Percentiles rank a stretch among this genome's conserved stretches.
Conservation (phyloP, 2,888 invertebrate species). For the Spicauda simplicius region DNA sequence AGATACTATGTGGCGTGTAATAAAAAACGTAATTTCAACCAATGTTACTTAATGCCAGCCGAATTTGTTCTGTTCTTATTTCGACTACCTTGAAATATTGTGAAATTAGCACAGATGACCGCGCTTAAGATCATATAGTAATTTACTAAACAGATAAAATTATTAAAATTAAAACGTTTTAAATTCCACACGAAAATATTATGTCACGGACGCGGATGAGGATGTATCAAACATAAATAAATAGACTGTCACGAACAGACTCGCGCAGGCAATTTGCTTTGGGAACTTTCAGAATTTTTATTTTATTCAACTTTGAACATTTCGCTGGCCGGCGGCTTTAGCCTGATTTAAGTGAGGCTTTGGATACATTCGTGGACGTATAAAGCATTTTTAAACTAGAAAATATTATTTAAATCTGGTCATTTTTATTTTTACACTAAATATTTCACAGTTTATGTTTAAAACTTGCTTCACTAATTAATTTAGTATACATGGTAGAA, state of each 20-base stretch:
- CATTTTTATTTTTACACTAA: slow-evolving; percentile 28
- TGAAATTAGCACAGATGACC: slow-evolving; percentile 8
- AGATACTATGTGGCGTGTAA: slow-evolving; percentile 1
- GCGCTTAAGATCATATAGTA: slow-evolving; percentile 1
- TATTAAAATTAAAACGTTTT: slow-evolving; percentile 5
- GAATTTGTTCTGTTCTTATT: slow-evolving; percentile 8
- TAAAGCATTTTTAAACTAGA: slow-evolving; percentile 37
- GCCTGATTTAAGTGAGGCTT: slow-evolving; percentile 37
- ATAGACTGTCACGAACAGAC: slow-evolving; percentile 48
- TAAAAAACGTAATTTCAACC: slow-evolving; percentile 4
- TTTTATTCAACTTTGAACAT: slow-evolving; percentile 44
- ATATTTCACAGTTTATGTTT: slow-evolving; percentile 48
- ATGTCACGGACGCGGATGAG: slow-evolving; percentile 25
- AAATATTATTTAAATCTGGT: slow-evolving; percentile 35
- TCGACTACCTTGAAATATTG: slow-evolving; percentile 10
- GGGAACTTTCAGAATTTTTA: slow-evolving; percentile 42
- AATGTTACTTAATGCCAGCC: slow-evolving; percentile 11
- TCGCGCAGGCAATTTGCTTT: slow-evolving; percentile 43
- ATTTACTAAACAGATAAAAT: neutral
- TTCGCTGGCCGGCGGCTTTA: slow-evolving; percentile 41
- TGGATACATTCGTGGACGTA: slow-evolving; percentile 33
- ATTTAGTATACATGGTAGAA: neutral
- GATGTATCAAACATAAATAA: slow-evolving; percentile 46
- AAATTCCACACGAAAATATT: slow-evolving; percentile 22
- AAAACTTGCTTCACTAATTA: slow-evolving; percentile 7